These are phyloP conservation scores for Diabrotica balteata DNA, from an alignment of 2,888 invertebrate species.

Conservation along the genomic window DNA sequence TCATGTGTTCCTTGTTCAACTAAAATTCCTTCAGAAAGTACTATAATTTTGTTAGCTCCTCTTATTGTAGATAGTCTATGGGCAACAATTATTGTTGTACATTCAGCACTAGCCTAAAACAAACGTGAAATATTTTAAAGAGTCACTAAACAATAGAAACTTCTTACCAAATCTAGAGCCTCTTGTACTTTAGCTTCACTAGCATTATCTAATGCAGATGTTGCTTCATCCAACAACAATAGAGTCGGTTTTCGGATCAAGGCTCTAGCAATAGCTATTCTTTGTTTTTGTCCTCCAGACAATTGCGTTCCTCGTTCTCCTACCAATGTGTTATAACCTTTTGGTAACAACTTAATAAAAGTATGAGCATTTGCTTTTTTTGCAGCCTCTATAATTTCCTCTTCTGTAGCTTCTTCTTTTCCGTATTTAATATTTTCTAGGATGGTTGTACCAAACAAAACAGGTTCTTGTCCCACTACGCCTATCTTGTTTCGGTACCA, in stretches of 20 bases:
- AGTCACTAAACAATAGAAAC: constrained; percentile 51
- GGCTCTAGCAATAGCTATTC: constrained; percentile 90
- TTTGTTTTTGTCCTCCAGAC: constrained; percentile 90
- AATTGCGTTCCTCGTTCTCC: constrained; percentile 84
- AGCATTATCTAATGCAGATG: constrained; percentile 87
- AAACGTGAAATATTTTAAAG: background rate
- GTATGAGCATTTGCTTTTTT: constrained; percentile 79
- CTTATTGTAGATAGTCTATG: constrained; percentile 84
- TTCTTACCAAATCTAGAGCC: constrained; percentile 73
- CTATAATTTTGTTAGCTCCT: constrained; percentile 80
- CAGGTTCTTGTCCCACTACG: constrained; percentile 89
- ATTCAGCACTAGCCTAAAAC: constrained; percentile 70
- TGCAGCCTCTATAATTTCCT: constrained; percentile 74
- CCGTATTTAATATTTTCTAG: constrained; percentile 84
- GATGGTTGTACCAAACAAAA: constrained; percentile 84
- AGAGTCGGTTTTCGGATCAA: constrained; percentile 82
- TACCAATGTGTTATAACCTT: constrained; percentile 83
- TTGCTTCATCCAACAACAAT: constrained; percentile 84
- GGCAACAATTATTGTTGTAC: constrained; percentile 85
- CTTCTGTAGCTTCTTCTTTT: constrained; percentile 67
- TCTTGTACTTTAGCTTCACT: constrained; percentile 88
- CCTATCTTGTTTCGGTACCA: constrained; percentile 84
- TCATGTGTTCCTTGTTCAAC: constrained; percentile 75
- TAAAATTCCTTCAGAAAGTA: constrained; percentile 72
- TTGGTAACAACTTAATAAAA: constrained; percentile 76